phyloP scores from a whole-genome alignment of 2,797 vertebrate genomes.

The Coilia nasus region DNA sequence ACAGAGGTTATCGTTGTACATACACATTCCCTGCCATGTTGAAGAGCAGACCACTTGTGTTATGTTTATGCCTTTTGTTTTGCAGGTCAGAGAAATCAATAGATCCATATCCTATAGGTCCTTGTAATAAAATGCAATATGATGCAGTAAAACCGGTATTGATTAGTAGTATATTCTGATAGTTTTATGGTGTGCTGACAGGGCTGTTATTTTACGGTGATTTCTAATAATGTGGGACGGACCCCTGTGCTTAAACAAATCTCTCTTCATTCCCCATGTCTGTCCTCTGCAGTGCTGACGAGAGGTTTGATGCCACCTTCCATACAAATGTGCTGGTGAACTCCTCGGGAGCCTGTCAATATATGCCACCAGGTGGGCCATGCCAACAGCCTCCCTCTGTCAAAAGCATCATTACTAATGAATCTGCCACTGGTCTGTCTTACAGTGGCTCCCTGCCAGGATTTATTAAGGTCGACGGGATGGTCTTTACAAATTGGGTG shows the following conservation, averaged over 20 bases:
- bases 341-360: slow-evolving; percentile 83
- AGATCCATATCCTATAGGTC: slow-evolving; percentile 6
- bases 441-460: neutral
- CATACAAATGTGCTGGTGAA: slow-evolving; percentile 90
- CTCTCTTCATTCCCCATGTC: neutral
- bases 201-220: neutral
- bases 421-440: neutral
- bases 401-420: neutral
- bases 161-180: neutral
- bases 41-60: neutral
- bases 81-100: slow-evolving; percentile 9
- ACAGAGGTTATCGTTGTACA: neutral
- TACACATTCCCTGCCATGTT: neutral
- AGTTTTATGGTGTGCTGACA: neutral
- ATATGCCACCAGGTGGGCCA: slow-evolving; percentile 88
- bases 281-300: slow-evolving; percentile 82
- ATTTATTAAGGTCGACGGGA: neutral
- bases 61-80: neutral
- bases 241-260: neutral
- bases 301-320: slow-evolving; percentile 90
- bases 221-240: neutral
- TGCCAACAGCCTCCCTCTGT: neutral
- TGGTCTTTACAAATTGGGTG: neutral
- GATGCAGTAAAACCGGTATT: neutral
- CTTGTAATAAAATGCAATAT: slow-evolving; percentile 19